These are phyloP conservation scores for Argyrosomus japonicus DNA, from an alignment of 2,113 vertebrate genomes.

Conservation along the genomic window DNA sequence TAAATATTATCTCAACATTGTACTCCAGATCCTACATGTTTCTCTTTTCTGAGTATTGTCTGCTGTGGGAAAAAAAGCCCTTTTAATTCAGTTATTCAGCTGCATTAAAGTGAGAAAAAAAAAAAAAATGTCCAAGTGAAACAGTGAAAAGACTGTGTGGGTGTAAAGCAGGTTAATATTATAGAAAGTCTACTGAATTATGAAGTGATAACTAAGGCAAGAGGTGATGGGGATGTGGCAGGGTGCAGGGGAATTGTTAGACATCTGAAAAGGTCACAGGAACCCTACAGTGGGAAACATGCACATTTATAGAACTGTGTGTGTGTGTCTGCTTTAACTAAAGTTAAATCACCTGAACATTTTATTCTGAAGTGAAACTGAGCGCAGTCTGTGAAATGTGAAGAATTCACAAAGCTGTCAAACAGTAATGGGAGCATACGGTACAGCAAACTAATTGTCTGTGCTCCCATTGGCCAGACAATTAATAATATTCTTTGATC, in stretches of 20 bases:
- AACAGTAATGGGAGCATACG: background rate
- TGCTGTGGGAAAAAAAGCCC: background rate
- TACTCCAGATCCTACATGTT: background rate
- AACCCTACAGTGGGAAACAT: background rate
- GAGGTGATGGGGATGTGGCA: constrained; percentile 26
- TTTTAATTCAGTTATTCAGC: too few relatives aligned
- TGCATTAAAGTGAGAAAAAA: background rate
- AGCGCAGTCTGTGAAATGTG: background rate
- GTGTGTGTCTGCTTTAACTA: background rate
- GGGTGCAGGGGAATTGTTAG: constrained; percentile 37
- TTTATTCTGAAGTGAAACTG: background rate
- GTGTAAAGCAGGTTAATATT: constrained; percentile 41
- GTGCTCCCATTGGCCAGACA: background rate
- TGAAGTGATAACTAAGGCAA: constrained; percentile 25
- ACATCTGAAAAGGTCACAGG: constrained; percentile 55
- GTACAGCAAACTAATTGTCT: background rate
- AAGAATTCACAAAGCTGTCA: constrained; percentile 29
- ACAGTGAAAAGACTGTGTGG: background rate
- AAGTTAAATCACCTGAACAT: background rate
- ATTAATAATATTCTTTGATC: background rate
- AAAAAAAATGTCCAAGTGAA: background rate
- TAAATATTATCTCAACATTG: constrained; percentile 24
- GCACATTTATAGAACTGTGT: constrained; percentile 17
- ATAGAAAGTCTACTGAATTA: background rate
- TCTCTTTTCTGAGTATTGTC: background rate